Evolutionary conservation across 30 jellyfish, hydroid and myxozoan genomes (phyloP).

Genomic region (Cassiopea andromeda): DNA sequence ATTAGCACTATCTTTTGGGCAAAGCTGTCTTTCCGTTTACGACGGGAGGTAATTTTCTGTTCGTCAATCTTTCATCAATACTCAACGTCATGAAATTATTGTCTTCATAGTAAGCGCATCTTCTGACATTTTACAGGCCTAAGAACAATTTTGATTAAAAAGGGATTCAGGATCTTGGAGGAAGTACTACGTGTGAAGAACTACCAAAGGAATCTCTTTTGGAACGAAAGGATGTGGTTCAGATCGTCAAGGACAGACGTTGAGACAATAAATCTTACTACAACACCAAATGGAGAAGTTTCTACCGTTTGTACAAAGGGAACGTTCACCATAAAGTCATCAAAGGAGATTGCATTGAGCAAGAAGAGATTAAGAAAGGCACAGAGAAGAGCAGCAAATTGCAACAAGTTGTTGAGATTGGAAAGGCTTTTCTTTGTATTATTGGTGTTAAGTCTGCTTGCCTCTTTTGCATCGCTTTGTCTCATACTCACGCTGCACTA

Average conservation of each 20-base stretch:
- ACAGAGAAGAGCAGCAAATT: not conserved
- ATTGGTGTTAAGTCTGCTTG: not conserved
- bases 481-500: not conserved
- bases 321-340: slow-evolving; percentile 26
- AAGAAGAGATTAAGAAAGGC: not conserved
- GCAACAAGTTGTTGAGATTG: not conserved
- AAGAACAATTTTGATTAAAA: not conserved
- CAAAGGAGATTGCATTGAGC: not conserved
- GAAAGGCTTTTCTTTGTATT: not conserved
- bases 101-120: too few relatives aligned
- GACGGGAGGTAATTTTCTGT: not conserved
- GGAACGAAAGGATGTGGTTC: slow-evolving; percentile 1
- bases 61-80: not conserved
- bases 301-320: not conserved
- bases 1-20: too few relatives aligned
- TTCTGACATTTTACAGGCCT: too few relatives aligned
- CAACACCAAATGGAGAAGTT: not conserved
- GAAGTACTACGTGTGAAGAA: too few relatives aligned
- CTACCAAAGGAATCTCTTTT: too few relatives aligned
- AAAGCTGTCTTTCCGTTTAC: too few relatives aligned
- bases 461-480: not conserved
- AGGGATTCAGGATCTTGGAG: not conserved
- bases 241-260: slow-evolving; percentile 10
- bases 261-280: not conserved
- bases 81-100: not conserved